Percentiles rank a stretch among this genome's conserved stretches.
Conservation (phyloP, 2,888 invertebrate species). For the Diarsia rubi region DNA sequence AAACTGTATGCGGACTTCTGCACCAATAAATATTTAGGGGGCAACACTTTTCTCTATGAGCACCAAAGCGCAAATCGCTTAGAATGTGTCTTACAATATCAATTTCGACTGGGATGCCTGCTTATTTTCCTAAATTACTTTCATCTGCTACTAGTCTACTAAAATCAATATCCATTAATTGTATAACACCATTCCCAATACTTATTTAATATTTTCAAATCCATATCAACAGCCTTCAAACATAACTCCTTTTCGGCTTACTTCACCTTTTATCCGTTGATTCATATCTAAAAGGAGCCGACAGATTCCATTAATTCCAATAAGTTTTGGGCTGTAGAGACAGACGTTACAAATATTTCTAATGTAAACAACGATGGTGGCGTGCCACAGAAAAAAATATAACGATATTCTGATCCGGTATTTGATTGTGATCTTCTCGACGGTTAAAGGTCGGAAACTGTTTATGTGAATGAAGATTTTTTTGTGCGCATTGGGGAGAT, state of each 20-base stretch:
- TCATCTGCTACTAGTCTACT: not conserved
- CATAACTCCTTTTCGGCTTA: slow-evolving; percentile 14
- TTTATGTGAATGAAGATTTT: slow-evolving; percentile 26
- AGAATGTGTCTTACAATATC: not conserved
- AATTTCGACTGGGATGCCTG: not conserved
- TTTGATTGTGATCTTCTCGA: slow-evolving; percentile 43
- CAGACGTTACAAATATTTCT: slow-evolving; percentile 65
- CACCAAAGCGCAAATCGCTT: not conserved
- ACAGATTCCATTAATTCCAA: slow-evolving; percentile 60
- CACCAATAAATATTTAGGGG: not conserved
- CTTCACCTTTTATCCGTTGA: slow-evolving; percentile 42
- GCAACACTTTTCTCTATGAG: not conserved
- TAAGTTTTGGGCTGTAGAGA: slow-evolving; percentile 42
- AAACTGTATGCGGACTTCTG: not conserved
- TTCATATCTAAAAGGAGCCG: slow-evolving; percentile 47
- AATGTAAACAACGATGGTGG: slow-evolving; percentile 65
- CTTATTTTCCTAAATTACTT: not conserved
- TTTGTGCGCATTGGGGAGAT: slow-evolving; percentile 11
- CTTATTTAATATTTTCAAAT: slow-evolving; percentile 12
- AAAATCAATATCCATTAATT: slow-evolving; percentile 7
- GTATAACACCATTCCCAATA: slow-evolving; percentile 1
- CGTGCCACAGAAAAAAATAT: slow-evolving; percentile 59
- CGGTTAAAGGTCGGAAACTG: slow-evolving; percentile 40
- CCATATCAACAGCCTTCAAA: slow-evolving; percentile 5
- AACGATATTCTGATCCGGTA: slow-evolving; percentile 66